These are phyloP conservation scores for Tineola bisselliella DNA, from an alignment of 2,888 invertebrate species.

Conservation along the genomic window DNA sequence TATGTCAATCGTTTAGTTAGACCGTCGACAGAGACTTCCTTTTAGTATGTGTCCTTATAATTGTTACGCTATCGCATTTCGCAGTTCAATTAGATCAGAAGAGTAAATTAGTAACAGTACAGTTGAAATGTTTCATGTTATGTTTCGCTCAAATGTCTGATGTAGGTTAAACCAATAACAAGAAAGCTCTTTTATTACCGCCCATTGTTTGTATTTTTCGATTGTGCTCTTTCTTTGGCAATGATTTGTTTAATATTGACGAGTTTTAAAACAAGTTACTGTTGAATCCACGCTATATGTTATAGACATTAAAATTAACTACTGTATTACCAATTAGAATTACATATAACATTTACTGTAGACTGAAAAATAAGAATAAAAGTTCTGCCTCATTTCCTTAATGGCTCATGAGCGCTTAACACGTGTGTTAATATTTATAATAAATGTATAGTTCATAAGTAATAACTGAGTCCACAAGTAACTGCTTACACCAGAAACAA, in stretches of 20 bases:
- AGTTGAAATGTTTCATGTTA: background rate
- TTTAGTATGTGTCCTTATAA: background rate
- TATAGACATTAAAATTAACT: no score
- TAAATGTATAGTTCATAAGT: no score
- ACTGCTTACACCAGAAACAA: slow-evolving; percentile 9
- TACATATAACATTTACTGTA: background rate
- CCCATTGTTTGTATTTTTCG: background rate
- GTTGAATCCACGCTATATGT: no score
- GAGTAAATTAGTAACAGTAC: background rate
- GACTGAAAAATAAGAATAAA: background rate
- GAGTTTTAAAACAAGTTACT: background rate
- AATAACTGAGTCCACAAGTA: background rate
- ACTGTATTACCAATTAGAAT: no score
- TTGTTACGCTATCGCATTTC: background rate
- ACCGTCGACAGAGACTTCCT: background rate
- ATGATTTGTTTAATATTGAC: background rate
- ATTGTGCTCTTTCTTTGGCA: background rate
- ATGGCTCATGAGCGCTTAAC: background rate
- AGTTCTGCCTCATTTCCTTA: background rate
- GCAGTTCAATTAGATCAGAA: background rate
- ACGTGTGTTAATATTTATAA: no score
- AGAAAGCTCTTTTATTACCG: slow-evolving; percentile 2
- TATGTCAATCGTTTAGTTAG: slow-evolving; percentile 1
- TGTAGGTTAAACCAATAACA: slow-evolving; percentile 3
- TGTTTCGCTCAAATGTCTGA: background rate